Evolutionary conservation across 2,888 invertebrate genomes (phyloP), one percentile per base, ranked within the genome.

Genomic region (Lacanobia wlatinum): DNA sequence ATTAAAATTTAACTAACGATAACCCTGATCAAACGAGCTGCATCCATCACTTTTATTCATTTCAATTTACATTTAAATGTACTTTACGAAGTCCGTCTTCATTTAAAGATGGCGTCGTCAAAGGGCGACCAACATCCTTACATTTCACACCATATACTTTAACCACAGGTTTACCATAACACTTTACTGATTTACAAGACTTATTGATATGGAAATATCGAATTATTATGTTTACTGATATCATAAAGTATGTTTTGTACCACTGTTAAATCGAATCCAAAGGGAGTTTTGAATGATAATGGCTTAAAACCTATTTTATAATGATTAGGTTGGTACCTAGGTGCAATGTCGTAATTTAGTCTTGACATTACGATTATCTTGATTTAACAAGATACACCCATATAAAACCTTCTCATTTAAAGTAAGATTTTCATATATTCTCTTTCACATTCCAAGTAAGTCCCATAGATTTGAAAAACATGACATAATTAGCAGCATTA

Each of bases 21-120:
- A 53, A 78, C 12, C 16, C 43, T 78, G 14, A 67, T 52, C 38
- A 53, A 78, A 64, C 52, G 59, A 60, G 46, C 56, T 18, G 48
- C 38, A 72, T 65, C 63, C 28, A 64, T 67, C 38, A 53, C 21
- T 65, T 83, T 67, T 71, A 83, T 72, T 68, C 7, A 71, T 38
- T 52, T 58, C 18, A 78, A 68, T 83, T 83, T 83, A 78, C 79
- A 78, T 83, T 62, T 65, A 62, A 64, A 83, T 72, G 60, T 61
- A 83, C 34, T 71, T 71, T 64, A 56, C 66, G 48, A 60, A 59
- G 58, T 55, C 48, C 43, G 52, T 68, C 34, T 64, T 72, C 67
- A 83, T 83, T 67, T 71, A 48, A 79, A 82, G 43, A 58, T 60
- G 48, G 40, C 38, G n/a, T 48, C 40, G 43, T 78, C 46, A 71